Evolutionary conservation across 2,888 invertebrate species (phyloP), one percentile per base, ranked within the genome.

Genomic region (Unio delphinus): DNA sequence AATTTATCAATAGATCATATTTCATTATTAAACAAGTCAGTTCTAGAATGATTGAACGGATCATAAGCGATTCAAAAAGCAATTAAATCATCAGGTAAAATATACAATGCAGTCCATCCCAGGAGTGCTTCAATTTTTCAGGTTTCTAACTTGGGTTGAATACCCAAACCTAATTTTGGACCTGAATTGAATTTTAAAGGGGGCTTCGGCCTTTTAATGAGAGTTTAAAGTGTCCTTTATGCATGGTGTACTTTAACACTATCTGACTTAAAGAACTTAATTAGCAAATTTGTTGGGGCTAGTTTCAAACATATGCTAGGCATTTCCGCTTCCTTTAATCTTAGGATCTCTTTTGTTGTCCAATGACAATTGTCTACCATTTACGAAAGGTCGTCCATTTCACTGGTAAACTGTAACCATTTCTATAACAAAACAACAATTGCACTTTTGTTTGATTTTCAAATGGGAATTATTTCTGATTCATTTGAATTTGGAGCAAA

Each of bases 361-460:
- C 23, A 15, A 11, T 2, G 3, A 45, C 45, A 45, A 45, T 58
- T 58, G 58, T 58, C 58, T 26, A 23, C 58, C 26, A n/a, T 58
- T 26, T n/a, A n/a, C 61, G 61, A 7, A 61, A 18, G 61, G 61
- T 61, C 61, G 61, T 65, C 67, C 68, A 72, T 74, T 76, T 74
- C 64, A 69, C 63, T 71, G 68, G 64, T 71, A 72, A 68, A 75
- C 70, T 73, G 73, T 71, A 69, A 72, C 69, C 64, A 55, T 71
- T 23, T 59, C 69, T 65, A 30, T n/a, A 70, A 66, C 69, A 74
- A 73, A 75, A 71, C 73, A 73, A 70, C 68, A 77, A 73, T 73
- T 75, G 73, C 69, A 69, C 69, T 68, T 73, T 72, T 77, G 77
- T 77, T 77, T 77, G 73, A 73, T 67, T 77, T 77, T 77, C 66